Conservation (phyloP, 2,888 invertebrate genomes). For the Ennomos fuscantarius region DNA sequence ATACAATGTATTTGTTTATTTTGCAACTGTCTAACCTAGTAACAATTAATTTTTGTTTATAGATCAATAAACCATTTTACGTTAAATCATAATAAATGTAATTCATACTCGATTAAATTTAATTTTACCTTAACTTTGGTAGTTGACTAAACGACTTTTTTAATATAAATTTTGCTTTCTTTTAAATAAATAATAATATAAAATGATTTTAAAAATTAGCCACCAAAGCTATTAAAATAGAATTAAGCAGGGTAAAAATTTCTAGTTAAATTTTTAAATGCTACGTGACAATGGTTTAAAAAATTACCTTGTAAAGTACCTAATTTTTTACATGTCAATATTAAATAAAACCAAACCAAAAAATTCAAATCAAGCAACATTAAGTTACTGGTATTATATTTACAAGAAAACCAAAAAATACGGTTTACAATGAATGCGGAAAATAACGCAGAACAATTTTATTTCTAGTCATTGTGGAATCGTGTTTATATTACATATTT, state of each 20-base stretch:
- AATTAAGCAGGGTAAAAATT: background rate
- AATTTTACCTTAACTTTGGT: slow-evolving; percentile 39
- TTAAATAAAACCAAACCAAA: slow-evolving; percentile 10
- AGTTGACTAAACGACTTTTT: slow-evolving; percentile 36
- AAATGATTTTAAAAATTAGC: slow-evolving; percentile 5
- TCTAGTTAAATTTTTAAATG: slow-evolving; percentile 5
- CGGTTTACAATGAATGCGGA: slow-evolving; percentile 3
- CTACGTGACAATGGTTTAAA: slow-evolving; percentile 2
- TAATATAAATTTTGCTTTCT: slow-evolving; percentile 27
- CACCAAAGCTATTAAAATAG: slow-evolving; percentile 5
- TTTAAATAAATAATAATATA: slow-evolving; percentile 12
- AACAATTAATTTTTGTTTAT: background rate
- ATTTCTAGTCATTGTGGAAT: slow-evolving; percentile 13
- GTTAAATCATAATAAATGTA: slow-evolving; percentile 10
- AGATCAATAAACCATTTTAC: slow-evolving; percentile 2
- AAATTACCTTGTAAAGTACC: slow-evolving; percentile 18
- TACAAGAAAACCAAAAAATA: slow-evolving; percentile 7
- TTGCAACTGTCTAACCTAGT: slow-evolving; percentile 2
- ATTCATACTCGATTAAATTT: slow-evolving; percentile 37
- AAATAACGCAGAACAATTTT: slow-evolving; percentile 60
- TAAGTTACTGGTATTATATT: background rate
- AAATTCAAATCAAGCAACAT: slow-evolving; percentile 1
- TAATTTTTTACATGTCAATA: background rate
- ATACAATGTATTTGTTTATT: slow-evolving; percentile 5
- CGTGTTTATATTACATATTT: slow-evolving; percentile 9